A percentile compares a stretch with the other conserved stretches of the same genome.
Conservation (phyloP, 1,140 invertebrate genomes). For the Lineus longissimus region DNA sequence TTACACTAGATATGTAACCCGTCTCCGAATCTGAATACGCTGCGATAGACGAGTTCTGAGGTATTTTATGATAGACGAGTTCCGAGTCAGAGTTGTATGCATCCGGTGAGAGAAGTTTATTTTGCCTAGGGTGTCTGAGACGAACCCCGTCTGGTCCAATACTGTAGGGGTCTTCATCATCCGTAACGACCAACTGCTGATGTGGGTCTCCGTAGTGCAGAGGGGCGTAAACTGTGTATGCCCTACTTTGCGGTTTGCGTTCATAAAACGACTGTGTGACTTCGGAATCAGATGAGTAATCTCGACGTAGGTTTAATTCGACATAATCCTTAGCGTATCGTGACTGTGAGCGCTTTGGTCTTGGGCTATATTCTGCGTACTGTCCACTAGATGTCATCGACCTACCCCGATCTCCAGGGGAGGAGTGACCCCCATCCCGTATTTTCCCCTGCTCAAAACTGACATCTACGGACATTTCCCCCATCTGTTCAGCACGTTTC, state of each 20-base stretch:
- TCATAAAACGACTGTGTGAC: background rate
- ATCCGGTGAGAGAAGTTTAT: constrained; percentile 38
- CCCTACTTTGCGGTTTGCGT: background rate
- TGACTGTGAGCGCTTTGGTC: background rate
- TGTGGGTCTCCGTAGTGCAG: background rate
- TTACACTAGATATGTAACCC: constrained; percentile 33
- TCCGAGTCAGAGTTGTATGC: constrained; percentile 79
- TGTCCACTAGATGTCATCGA: background rate
- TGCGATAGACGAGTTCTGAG: constrained; percentile 58
- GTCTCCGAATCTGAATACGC: constrained; percentile 47
- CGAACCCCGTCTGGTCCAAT: constrained; percentile 61
- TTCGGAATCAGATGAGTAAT: constrained; percentile 3
- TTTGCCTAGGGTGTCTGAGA: constrained; percentile 61
- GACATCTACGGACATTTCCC: background rate
- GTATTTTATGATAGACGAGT: constrained; percentile 38
- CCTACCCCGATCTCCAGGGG: background rate
- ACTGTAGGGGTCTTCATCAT: background rate
- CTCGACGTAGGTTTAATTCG: constrained; percentile 1
- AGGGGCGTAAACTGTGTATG: background rate
- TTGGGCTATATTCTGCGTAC: background rate
- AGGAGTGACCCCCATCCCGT: background rate
- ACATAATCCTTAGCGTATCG: constrained; percentile 3
- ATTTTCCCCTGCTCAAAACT: background rate
- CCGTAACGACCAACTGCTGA: background rate
- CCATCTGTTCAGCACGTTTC: background rate